Evolutionary conservation across 1,140 invertebrate genomes (phyloP).

Genomic region (Penaeus chinensis): DNA sequence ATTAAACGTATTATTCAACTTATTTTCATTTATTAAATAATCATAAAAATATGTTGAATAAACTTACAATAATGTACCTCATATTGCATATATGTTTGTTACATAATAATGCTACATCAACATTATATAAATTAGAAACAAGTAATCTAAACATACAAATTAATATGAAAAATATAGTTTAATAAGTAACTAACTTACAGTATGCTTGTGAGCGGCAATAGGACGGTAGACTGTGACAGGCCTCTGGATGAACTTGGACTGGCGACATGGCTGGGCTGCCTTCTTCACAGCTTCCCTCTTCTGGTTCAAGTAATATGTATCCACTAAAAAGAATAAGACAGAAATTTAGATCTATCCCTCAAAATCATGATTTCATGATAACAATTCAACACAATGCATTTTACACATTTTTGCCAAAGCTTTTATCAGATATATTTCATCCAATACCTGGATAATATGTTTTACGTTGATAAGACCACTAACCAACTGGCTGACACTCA

Average conservation of each 20-base stretch:
- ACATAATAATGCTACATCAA: no score
- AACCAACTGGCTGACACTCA: slow-evolving; percentile 88
- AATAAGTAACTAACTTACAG: neutral
- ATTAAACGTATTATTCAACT: no score
- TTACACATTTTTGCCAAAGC: no score
- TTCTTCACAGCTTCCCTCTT: slow-evolving; percentile 87
- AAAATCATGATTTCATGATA: neutral
- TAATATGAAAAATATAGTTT: no score
- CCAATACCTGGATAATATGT: neutral
- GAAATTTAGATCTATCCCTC: neutral
- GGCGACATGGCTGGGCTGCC: slow-evolving; percentile 69
- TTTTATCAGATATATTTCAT: no score
- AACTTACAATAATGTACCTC: no score
- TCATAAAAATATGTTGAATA: no score
- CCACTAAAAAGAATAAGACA: slow-evolving; percentile 66
- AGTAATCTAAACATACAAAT: no score
- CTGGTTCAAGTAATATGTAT: slow-evolving; percentile 87
- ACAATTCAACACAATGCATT: no score
- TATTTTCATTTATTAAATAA: no score
- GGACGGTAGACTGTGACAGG: slow-evolving; percentile 52
- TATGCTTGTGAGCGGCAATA: slow-evolving; percentile 32
- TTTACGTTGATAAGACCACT: slow-evolving; percentile 19
- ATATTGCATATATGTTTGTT: no score
- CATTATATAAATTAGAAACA: no score
- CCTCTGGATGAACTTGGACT: slow-evolving; percentile 51